Conservation (phyloP, 2,113 vertebrate species). For the Passer domesticus region DNA sequence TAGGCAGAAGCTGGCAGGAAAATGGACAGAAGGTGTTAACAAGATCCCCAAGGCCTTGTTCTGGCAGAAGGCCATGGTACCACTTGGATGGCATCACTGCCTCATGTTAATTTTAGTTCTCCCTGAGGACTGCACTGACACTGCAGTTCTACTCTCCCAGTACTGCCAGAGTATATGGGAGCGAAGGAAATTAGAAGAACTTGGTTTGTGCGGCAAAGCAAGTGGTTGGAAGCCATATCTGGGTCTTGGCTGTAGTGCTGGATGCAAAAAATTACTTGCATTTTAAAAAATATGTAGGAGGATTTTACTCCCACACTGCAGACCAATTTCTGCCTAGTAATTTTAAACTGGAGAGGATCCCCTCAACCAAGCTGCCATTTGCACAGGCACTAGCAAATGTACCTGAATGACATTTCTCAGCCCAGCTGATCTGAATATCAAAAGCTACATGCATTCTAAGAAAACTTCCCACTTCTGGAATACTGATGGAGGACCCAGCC, state of each 20-base stretch:
- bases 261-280: neutral
- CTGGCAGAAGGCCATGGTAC: neutral
- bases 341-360: neutral
- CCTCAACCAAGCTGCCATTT: rapidly evolving
- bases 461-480: neutral
- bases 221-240: neutral
- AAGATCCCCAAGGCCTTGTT: neutral
- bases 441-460: neutral
- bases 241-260: neutral
- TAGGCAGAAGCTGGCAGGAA: neutral
- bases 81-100: neutral
- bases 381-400: rapidly evolving
- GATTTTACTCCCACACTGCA: neutral
- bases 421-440: neutral
- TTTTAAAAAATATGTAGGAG: neutral
- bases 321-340: neutral
- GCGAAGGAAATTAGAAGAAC: neutral
- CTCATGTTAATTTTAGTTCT: neutral
- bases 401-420: neutral
- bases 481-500: rapidly evolving
- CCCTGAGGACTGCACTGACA: neutral
- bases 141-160: neutral
- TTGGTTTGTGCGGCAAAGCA: rapidly evolving
- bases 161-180: neutral
- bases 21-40: neutral